Evolutionary conservation across 2,113 vertebrate genomes (phyloP).

Genomic region (Dicentrarchus labrax): DNA sequence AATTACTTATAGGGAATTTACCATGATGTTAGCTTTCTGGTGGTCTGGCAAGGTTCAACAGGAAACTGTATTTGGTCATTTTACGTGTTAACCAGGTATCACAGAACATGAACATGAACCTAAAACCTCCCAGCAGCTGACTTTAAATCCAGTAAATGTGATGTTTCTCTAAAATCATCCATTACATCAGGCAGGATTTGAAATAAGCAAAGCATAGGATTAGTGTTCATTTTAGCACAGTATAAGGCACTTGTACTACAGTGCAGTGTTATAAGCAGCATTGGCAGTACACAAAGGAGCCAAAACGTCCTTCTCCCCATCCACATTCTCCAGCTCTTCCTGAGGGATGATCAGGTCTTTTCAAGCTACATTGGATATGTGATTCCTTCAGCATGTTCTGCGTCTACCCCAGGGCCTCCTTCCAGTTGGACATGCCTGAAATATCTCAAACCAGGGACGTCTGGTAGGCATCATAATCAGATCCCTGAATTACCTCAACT

Average conservation of each 20-base stretch:
- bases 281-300: neutral
- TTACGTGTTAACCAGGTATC: neutral
- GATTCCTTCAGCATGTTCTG: conserved; percentile 15
- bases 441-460: neutral
- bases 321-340: neutral
- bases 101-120: neutral
- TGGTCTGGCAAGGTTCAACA: neutral
- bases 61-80: neutral
- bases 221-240: neutral
- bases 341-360: neutral
- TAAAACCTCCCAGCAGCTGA: neutral
- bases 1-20: neutral
- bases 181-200: neutral
- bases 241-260: neutral
- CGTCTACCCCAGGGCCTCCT: neutral
- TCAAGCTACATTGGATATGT: conserved; percentile 16
- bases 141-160: neutral
- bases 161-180: neutral
- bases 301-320: neutral
- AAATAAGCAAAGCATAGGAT: neutral
- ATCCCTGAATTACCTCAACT: neutral
- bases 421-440: neutral
- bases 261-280: neutral
- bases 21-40: neutral
- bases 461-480: conserved; percentile 16